Percentiles rank a stretch among this genome's conserved stretches.
phyloP scores from a whole-genome alignment of 1,140 invertebrate genomes.

The Acromyrmex charruanus region DNA sequence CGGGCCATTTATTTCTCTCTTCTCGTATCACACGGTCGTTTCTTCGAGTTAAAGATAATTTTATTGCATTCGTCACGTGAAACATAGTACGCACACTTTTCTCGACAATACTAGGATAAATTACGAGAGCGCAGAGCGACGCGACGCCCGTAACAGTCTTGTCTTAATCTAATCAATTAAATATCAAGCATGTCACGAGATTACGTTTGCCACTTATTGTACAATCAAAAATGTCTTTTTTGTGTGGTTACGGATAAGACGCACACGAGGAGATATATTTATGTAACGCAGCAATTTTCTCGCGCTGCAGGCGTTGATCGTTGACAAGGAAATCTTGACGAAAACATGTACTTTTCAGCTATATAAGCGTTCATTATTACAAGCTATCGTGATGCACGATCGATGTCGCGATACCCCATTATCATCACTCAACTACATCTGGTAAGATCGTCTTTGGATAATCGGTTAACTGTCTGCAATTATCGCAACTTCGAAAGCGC shows the following conservation, averaged over 20 bases:
- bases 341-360: conserved; percentile 37
- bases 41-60: conserved; percentile 46
- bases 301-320: conserved; percentile 39
- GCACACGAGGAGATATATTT: conserved; percentile 34
- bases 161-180: conserved; percentile 78
- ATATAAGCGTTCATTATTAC: conserved; percentile 39
- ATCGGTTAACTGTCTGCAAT: conserved; percentile 68
- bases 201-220: conserved; percentile 40
- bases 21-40: conserved; percentile 19
- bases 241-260: neutral
- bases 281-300: conserved; percentile 11
- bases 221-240: neutral
- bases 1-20: conserved; percentile 33
- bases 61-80: conserved; percentile 38
- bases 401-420: conserved; percentile 58
- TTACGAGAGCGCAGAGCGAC: conserved; percentile 31
- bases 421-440: conserved; percentile 51
- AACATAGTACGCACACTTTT: neutral
- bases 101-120: neutral
- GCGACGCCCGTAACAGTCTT: conserved; percentile 66
- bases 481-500: conserved; percentile 61
- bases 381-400: conserved; percentile 47
- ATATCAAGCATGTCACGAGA: conserved; percentile 51
- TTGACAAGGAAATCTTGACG: neutral
- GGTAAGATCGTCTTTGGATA: conserved; percentile 68